Base-by-base conservation (phyloP, 1,140 invertebrate species). In the Drosophila prosaltans region DNA sequence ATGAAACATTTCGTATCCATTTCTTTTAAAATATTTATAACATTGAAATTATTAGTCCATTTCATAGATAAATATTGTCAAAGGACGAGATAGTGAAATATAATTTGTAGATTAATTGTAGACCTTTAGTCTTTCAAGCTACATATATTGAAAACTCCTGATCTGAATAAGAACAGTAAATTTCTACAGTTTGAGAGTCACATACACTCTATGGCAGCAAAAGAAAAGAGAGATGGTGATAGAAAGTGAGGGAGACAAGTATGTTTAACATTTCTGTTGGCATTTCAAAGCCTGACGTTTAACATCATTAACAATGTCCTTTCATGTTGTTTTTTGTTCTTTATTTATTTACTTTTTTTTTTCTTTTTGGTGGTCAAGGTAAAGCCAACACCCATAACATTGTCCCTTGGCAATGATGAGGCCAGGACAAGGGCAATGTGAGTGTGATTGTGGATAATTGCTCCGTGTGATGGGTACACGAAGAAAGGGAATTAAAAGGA, bases 241-340 rank as follows among this genome's bases (percentile, higher is more conserved):
- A 39, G 11, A 9, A 1, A 5, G 7, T 21, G 16, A 3, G 32
- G 4, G 32, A 39, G 57, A 59, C 32, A 59, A 39, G 43, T 45
- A 48, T 43, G 8, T 32, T 8, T 9, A 30, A 48, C 54, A 26
- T 32, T n/a, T n/a, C 32, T 9, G 55, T 11, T 32, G 30, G 2
- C 45, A 26, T 16, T 51, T 32, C 24, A 69, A 59, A 59, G 72
- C 30, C 61, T 76, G 62, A 41, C 36, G 74, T 66, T 71, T 41
- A 66, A 72, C 74, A 78, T 78, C 74, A 78, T 72, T 72, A 63
- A 78, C 58, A 41, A 58, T 77, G 68, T 72, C 68, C 67, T 72
- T 72, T 78, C 74, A 77, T 78, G 67, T 65, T 48, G 41, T 36
- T 9, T 26, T 26, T 41, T 11, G 41, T 61, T 10, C 51, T 41